A percentile compares a stretch with the other conserved stretches of the same genome.
These are phyloP conservation scores for Palloptera scutellata DNA, from an alignment of 2,888 invertebrate genomes.

Conservation along the genomic window DNA sequence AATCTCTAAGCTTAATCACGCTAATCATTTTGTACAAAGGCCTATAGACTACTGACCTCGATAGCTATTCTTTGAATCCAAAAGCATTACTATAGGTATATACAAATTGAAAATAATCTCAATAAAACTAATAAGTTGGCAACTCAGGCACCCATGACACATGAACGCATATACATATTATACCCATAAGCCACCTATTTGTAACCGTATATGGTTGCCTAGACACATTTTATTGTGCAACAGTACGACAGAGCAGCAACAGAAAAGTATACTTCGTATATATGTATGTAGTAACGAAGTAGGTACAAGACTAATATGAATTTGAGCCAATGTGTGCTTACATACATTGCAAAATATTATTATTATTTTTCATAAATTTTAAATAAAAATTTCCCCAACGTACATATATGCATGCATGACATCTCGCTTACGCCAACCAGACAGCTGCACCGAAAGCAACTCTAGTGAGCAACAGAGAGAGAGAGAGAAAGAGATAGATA, in stretches of 20 bases:
- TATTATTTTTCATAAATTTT: constrained; percentile 56
- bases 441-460: too few species aligned
- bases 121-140: neutral
- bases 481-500: neutral
- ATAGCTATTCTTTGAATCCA: too few species aligned
- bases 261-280: neutral
- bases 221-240: too few species aligned
- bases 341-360: constrained; percentile 56
- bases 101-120: too few species aligned
- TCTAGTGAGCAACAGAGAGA: neutral
- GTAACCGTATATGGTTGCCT: too few species aligned
- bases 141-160: neutral
- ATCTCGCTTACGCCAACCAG: constrained; percentile 24
- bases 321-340: constrained; percentile 36
- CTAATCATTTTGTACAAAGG: too few species aligned
- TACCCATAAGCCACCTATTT: neutral
- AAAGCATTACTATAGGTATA: too few species aligned
- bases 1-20: too few species aligned
- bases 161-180: neutral
- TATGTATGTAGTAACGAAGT: neutral
- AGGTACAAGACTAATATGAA: too few species aligned
- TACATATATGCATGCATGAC: constrained; percentile 4
- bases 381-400: neutral
- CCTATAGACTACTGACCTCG: too few species aligned
- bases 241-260: too few species aligned